Evolutionary conservation across 2,888 invertebrate species (phyloP).

Genomic region (Macrosoma leucophasiata): DNA sequence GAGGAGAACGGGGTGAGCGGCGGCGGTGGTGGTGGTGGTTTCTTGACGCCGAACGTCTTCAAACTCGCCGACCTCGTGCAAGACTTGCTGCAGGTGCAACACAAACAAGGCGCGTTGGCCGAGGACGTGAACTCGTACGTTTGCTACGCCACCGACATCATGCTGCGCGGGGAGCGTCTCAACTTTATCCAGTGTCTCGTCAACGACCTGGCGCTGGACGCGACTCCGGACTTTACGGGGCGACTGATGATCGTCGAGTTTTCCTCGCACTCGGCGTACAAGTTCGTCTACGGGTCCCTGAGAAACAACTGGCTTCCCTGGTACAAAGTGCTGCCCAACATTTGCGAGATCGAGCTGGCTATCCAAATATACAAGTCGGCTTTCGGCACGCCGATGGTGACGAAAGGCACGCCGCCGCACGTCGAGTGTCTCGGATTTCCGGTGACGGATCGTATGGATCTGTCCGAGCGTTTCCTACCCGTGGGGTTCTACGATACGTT

Average conservation of each 20-base stretch:
- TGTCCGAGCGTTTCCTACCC: slow-evolving; percentile 3
- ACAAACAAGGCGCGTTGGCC: neutral
- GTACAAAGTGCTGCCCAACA: slow-evolving; percentile 4
- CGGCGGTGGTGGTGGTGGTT: too few species aligned
- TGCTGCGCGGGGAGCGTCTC: slow-evolving; percentile 3
- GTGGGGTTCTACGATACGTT: slow-evolving; percentile 4
- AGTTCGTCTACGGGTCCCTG: slow-evolving; percentile 2
- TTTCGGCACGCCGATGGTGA: slow-evolving; percentile 5
- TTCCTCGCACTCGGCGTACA: slow-evolving; percentile 3
- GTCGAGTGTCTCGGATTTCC: slow-evolving; percentile 6
- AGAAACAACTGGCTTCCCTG: slow-evolving; percentile 3
- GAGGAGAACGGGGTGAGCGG: neutral
- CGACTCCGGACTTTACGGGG: slow-evolving; percentile 5
- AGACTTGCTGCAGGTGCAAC: slow-evolving; percentile 3
- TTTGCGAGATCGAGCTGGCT: slow-evolving; percentile 7
- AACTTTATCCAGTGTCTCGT: slow-evolving; percentile 5
- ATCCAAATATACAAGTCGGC: slow-evolving; percentile 6
- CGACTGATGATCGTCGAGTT: slow-evolving; percentile 6
- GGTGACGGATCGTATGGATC: slow-evolving; percentile 1
- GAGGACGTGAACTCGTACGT: slow-evolving; percentile 4
- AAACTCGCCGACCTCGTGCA: slow-evolving; percentile 2
- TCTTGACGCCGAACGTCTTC: slow-evolving; percentile 3
- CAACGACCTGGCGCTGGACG: slow-evolving; percentile 4
- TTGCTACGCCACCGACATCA: slow-evolving; percentile 4
- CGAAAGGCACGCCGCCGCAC: slow-evolving; percentile 3